Evolutionary conservation across 1,140 invertebrate genomes (phyloP).

Genomic region (Apolygus lucorum): DNA sequence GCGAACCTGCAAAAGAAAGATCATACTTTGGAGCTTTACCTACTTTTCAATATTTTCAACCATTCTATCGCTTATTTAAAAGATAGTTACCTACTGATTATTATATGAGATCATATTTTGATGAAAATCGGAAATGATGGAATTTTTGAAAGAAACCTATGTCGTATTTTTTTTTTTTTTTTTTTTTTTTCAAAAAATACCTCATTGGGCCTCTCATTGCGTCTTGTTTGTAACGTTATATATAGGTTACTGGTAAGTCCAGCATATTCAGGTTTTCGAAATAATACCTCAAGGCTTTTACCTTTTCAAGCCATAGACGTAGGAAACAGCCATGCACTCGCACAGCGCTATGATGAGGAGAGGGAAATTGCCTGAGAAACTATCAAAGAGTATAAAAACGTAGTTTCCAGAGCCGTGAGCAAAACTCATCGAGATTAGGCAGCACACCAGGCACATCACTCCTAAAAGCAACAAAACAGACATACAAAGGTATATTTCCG

Average conservation of each 20-base stretch:
- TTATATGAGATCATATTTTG: too few relatives aligned
- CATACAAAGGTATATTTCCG: too few relatives aligned
- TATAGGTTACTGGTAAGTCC: too few relatives aligned
- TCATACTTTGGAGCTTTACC: too few relatives aligned
- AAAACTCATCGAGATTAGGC: conserved; percentile 82
- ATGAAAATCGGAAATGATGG: too few relatives aligned
- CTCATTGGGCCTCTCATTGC: too few relatives aligned
- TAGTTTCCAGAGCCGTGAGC: conserved; percentile 91
- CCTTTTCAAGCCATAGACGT: conserved; percentile 89
- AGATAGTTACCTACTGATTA: conserved; percentile 10
- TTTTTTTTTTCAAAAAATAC: too few relatives aligned
- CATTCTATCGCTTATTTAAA: conserved; percentile 13
- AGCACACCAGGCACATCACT: conserved; percentile 71
- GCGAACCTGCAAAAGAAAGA: conserved; percentile 59
- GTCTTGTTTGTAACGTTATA: too few relatives aligned
- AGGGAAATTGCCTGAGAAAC: conserved; percentile 94
- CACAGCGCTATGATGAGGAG: conserved; percentile 89
- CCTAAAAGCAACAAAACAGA: conserved; percentile 53
- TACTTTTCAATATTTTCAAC: not conserved
- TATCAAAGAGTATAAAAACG: conserved; percentile 91
- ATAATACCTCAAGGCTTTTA: conserved; percentile 37
- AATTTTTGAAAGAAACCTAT: too few relatives aligned
- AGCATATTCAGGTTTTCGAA: too few relatives aligned
- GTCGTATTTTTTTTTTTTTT: too few relatives aligned
- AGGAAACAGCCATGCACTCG: conserved; percentile 88